Evolutionary conservation across 1,140 invertebrate genomes (phyloP).

Genomic region (Branchinecta lindahli): DNA sequence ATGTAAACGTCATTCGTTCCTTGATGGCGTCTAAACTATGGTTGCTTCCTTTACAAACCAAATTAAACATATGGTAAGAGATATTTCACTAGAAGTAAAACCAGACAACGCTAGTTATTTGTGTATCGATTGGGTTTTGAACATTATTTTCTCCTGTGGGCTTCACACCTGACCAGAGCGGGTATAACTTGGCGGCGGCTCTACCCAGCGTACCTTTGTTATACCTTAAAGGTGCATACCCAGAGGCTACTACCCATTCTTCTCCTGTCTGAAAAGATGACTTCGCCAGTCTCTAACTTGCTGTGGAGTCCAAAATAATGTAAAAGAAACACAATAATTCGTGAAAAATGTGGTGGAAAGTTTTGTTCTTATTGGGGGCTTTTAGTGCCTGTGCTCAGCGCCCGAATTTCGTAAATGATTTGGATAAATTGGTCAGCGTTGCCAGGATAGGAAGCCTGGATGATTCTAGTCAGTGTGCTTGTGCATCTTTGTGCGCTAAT

Average conservation of each 20-base stretch:
- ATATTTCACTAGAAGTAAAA: no score
- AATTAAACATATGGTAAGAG: no score
- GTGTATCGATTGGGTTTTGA: no score
- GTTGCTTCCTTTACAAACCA: no score
- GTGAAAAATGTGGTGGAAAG: neutral
- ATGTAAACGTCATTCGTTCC: no score
- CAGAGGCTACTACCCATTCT: neutral
- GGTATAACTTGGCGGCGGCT: neutral
- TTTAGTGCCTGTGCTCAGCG: neutral
- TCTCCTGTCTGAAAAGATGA: neutral
- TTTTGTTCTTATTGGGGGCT: neutral
- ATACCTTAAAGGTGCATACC: constrained; percentile 3
- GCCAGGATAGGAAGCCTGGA: neutral
- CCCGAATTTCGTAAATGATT: neutral
- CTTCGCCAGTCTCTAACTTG: neutral
- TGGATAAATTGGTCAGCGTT: constrained; percentile 6
- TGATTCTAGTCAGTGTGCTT: neutral
- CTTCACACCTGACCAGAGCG: neutral
- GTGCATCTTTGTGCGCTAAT: neutral
- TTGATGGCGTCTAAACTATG: no score
- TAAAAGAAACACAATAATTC: neutral
- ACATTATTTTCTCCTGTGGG: neutral
- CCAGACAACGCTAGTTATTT: no score
- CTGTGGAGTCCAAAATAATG: neutral
- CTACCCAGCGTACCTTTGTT: neutral